Percentiles rank a stretch among this genome's conserved stretches.
phyloP scores from a whole-genome alignment of 2,888 invertebrate species.

The Lottia gigantea region DNA sequence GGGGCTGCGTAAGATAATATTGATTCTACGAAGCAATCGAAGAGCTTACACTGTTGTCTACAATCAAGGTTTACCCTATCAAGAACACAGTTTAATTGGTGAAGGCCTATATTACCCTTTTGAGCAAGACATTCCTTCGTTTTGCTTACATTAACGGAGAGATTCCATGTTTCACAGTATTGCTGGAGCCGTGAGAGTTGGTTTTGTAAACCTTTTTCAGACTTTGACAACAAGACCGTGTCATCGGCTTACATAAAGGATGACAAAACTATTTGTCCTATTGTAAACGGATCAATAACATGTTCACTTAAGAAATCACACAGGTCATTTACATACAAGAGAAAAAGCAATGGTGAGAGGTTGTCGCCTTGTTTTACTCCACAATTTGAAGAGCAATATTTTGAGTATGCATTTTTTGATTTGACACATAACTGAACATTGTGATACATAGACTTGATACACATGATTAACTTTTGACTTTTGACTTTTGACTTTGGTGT shows the following conservation, averaged over 20 bases:
- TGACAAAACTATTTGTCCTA: neutral
- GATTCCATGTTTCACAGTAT: neutral
- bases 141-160: too few relatives aligned
- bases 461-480: neutral
- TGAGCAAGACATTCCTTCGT: too few relatives aligned
- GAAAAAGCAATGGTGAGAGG: constrained; percentile 3
- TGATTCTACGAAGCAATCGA: neutral
- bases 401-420: neutral
- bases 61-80: constrained; percentile 3
- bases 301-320: neutral
- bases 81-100: neutral
- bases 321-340: constrained; percentile 3
- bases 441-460: constrained; percentile 5
- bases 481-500: neutral
- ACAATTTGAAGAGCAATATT: neutral
- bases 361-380: neutral
- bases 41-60: neutral
- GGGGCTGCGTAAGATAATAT: neutral
- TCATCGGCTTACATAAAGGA: constrained; percentile 5
- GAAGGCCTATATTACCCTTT: too few relatives aligned
- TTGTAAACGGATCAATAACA: neutral
- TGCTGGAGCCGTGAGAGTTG: neutral
- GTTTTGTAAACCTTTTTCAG: neutral
- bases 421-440: constrained; percentile 2
- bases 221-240: neutral